Percentiles rank a stretch among this genome's conserved stretches.
Evolutionary conservation across 2,888 invertebrate species (phyloP).

Genomic region (Hecatera dysodea): DNA sequence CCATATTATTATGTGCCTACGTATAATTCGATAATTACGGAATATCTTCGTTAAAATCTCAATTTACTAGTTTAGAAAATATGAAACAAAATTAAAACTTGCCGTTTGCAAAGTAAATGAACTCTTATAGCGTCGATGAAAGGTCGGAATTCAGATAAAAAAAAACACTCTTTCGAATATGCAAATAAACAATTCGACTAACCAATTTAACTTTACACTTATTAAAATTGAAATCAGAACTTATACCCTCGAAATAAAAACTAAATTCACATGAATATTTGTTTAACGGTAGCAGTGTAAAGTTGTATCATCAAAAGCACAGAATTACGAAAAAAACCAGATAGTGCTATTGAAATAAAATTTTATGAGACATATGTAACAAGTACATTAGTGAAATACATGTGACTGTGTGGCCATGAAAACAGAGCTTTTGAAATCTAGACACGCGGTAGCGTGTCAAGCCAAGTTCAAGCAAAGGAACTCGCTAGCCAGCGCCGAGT

Average conservation of each 20-base stretch:
- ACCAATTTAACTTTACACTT: conserved; percentile 1
- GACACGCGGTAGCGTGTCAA: no score
- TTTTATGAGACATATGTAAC: conserved; percentile 48
- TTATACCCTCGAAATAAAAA: neutral
- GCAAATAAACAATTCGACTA: conserved; percentile 13
- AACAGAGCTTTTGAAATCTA: neutral
- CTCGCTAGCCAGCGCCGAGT: no score
- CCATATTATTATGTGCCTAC: no score
- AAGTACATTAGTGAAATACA: conserved; percentile 33
- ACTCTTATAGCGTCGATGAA: conserved; percentile 20
- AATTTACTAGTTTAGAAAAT: conserved; percentile 28
- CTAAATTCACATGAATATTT: neutral
- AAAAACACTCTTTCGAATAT: conserved; percentile 29
- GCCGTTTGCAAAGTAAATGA: conserved; percentile 21
- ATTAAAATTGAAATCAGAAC: neutral
- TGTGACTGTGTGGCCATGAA: conserved; percentile 33
- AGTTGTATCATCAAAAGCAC: conserved; percentile 32
- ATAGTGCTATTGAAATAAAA: conserved; percentile 52
- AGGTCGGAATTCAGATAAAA: conserved; percentile 42
- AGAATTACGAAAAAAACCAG: conserved; percentile 59
- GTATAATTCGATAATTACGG: conserved; percentile 3
- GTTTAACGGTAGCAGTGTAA: neutral
- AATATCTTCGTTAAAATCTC: conserved; percentile 27
- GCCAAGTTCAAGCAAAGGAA: no score
- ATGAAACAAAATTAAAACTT: conserved; percentile 20